A percentile compares a stretch with the other conserved stretches of the same genome.
phyloP scores from a whole-genome alignment of 1,140 invertebrate species.

The Ceratitis capitata region DNA sequence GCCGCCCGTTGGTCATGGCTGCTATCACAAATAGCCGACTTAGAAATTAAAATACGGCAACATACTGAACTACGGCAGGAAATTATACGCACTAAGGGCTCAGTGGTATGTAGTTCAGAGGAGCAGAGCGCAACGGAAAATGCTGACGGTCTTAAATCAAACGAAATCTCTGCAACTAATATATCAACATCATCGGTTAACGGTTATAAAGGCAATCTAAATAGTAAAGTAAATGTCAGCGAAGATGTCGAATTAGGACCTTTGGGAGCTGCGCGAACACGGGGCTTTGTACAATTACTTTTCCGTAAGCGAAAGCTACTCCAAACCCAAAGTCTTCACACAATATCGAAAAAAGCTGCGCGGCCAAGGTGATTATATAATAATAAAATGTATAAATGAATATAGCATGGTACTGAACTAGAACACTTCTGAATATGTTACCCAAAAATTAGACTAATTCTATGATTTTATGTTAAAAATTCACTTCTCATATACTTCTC shows the following conservation, averaged over 20 bases:
- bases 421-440: too few species aligned
- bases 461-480: background rate
- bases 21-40: constrained; percentile 88
- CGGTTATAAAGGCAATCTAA: background rate
- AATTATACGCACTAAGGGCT: constrained; percentile 71
- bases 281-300: constrained; percentile 61
- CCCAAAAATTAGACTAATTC: too few species aligned
- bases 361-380: constrained; percentile 69
- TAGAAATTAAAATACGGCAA: constrained; percentile 91
- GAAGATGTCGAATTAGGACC: constrained; percentile 8
- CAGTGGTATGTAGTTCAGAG: constrained; percentile 51
- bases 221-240: background rate
- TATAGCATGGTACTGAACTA: too few species aligned
- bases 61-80: constrained; percentile 83
- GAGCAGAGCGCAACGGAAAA: background rate
- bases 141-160: background rate
- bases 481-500: background rate
- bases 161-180: background rate
- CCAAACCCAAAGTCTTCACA: constrained; percentile 77
- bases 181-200: constrained; percentile 40
- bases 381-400: too few species aligned
- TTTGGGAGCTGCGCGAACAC: constrained; percentile 50
- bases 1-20: constrained; percentile 92
- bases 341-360: constrained; percentile 77
- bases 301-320: constrained; percentile 82